These are phyloP conservation scores for Beris morrisii DNA, from an alignment of 2,888 invertebrate genomes.

Conservation along the genomic window DNA sequence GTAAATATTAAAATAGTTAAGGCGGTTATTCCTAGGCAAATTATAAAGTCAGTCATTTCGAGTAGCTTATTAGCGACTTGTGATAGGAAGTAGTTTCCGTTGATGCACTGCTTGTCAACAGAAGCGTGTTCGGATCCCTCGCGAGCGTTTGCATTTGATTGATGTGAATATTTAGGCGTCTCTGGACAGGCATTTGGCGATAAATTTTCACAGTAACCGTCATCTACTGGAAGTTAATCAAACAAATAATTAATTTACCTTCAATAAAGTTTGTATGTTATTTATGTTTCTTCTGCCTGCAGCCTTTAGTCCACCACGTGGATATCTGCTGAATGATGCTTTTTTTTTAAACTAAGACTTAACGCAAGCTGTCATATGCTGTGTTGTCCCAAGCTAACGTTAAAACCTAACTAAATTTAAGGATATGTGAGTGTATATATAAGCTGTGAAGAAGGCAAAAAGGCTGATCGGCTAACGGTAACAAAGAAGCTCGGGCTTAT, in stretches of 20 bases:
- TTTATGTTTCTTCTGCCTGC: too few species aligned
- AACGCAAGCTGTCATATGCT: too few species aligned
- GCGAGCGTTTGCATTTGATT: background rate
- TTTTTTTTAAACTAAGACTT: too few species aligned
- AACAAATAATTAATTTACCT: background rate
- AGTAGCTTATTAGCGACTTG: slow-evolving; percentile 46
- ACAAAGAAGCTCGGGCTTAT: too few species aligned
- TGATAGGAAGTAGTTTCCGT: slow-evolving; percentile 45
- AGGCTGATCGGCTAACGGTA: too few species aligned
- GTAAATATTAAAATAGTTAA: slow-evolving; percentile 72
- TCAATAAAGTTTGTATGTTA: background rate
- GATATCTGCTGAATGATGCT: too few species aligned
- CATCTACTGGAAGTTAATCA: slow-evolving; percentile 21
- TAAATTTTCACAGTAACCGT: slow-evolving; percentile 45
- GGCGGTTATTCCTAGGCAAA: slow-evolving; percentile 68
- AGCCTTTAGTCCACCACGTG: too few species aligned
- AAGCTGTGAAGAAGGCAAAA: too few species aligned
- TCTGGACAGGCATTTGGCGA: slow-evolving; percentile 42
- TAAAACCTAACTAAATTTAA: too few species aligned
- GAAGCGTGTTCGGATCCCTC: background rate
- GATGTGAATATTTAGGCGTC: slow-evolving; percentile 3
- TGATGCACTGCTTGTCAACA: slow-evolving; percentile 14
- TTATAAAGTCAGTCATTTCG: slow-evolving; percentile 58
- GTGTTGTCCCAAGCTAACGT: too few species aligned
- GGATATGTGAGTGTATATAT: too few species aligned